Evolutionary conservation across 2,113 vertebrate genomes (phyloP).

Genomic region (Pedetes capensis): DNA sequence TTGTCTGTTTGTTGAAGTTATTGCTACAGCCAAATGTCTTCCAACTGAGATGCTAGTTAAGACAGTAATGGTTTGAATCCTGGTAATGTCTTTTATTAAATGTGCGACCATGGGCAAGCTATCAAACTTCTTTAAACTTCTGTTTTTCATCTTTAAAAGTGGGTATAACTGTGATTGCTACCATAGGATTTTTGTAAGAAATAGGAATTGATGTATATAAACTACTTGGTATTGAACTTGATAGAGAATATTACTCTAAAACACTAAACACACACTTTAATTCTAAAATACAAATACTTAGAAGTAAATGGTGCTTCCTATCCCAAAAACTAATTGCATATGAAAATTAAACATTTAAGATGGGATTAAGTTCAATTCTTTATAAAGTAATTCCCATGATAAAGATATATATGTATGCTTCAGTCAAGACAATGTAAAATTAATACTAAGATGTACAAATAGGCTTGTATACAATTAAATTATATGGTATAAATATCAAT

Average conservation of each 20-base stretch:
- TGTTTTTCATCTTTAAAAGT: constrained; percentile 15
- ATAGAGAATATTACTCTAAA: not conserved
- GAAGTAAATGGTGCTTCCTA: not conserved
- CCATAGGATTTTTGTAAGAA: not conserved
- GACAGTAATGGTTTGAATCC: not conserved
- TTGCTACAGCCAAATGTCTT: not conserved
- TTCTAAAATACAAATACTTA: not conserved
- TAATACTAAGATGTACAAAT: constrained; percentile 5
- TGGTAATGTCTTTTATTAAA: not conserved
- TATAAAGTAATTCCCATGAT: constrained; percentile 3
- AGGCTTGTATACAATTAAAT: not conserved
- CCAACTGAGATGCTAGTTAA: not conserved
- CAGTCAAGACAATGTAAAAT: constrained; percentile 15
- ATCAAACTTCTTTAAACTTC: not conserved
- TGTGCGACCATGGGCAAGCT: not conserved
- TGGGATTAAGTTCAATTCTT: not conserved
- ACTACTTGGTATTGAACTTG: not conserved
- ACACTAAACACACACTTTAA: not conserved
- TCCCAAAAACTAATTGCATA: not conserved
- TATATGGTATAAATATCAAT: not conserved
- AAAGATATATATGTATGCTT: not conserved
- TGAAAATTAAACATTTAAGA: not conserved
- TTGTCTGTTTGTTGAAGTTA: not conserved
- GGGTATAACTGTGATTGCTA: not conserved
- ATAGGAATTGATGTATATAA: not conserved